These are phyloP conservation scores for Calyptommatus sinebrachiatus DNA, from an alignment of 2,113 vertebrate species.

Conservation along the genomic window DNA sequence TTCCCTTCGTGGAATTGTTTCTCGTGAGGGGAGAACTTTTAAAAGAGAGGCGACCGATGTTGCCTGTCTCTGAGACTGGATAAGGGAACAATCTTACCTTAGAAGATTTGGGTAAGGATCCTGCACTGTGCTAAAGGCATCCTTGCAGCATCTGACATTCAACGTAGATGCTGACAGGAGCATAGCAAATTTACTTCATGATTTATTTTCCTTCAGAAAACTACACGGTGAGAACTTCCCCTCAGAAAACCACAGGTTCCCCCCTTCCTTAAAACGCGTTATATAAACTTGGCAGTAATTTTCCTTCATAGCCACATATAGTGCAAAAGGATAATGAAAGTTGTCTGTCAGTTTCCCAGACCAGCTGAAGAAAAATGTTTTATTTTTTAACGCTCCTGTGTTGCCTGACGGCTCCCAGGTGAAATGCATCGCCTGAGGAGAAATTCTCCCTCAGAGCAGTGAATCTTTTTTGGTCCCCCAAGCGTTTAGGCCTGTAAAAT, in stretches of 20 bases:
- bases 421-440: background rate
- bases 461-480: conserved; percentile 40
- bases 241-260: too few species aligned
- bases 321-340: too few species aligned
- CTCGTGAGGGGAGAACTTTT: background rate
- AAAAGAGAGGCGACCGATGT: background rate
- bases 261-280: too few species aligned
- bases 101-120: background rate
- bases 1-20: background rate
- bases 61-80: background rate
- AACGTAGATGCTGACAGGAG: background rate
- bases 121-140: background rate
- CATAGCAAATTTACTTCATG: background rate
- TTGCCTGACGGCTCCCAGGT: background rate
- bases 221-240: background rate
- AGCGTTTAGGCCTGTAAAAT: conserved; percentile 12
- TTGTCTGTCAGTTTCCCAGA: too few species aligned
- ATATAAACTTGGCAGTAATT: too few species aligned
- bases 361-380: background rate
- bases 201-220: background rate
- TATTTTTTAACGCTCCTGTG: background rate
- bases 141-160: background rate
- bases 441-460: background rate
- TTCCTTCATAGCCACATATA: too few species aligned
- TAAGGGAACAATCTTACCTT: too few species aligned